A percentile compares a stretch with the other conserved stretches of the same genome.
Evolutionary conservation across 2,888 invertebrate genomes (phyloP).

Genomic region (Andrena marginata): DNA sequence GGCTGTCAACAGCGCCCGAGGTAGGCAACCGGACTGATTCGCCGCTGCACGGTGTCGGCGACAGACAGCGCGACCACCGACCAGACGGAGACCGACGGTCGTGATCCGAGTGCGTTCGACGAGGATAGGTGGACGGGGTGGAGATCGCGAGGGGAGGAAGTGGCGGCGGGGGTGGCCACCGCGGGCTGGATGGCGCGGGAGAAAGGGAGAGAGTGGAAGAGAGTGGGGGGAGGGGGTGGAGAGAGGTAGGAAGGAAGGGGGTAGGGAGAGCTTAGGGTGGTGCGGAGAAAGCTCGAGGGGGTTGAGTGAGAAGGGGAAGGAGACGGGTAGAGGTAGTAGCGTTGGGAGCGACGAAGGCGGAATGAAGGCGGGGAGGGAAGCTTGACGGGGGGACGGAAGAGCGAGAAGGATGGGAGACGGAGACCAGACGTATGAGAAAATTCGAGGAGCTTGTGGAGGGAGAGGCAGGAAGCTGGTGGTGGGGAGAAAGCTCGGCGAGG

Average conservation of each 20-base stretch:
- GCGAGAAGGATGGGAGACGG: background rate
- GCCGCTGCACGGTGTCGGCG: conserved; percentile 67
- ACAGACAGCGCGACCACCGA: conserved; percentile 65
- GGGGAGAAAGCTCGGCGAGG: background rate
- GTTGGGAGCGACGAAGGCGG: no score
- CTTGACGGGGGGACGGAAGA: background rate
- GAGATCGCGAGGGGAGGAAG: conserved; percentile 3
- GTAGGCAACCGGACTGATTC: conserved; percentile 78
- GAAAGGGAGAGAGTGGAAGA: conserved; percentile 17
- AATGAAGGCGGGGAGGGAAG: background rate
- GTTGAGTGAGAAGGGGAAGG: no score
- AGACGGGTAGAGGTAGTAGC: no score
- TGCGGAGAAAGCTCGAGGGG: conserved; percentile 13
- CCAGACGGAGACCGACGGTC: conserved; percentile 22
- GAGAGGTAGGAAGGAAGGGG: background rate
- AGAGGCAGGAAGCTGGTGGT: background rate
- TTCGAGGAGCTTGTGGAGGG: background rate
- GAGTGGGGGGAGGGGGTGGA: background rate
- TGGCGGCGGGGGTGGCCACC: background rate
- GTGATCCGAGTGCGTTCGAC: conserved; percentile 13
- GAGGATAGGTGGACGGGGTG: background rate
- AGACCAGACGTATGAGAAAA: background rate
- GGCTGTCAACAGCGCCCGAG: conserved; percentile 72
- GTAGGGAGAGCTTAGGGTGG: conserved; percentile 12
- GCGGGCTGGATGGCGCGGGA: background rate